Evolutionary conservation across 2,888 invertebrate genomes (phyloP), one percentile per base, ranked within the genome.

Genomic region (Platycheirus albimanus): DNA sequence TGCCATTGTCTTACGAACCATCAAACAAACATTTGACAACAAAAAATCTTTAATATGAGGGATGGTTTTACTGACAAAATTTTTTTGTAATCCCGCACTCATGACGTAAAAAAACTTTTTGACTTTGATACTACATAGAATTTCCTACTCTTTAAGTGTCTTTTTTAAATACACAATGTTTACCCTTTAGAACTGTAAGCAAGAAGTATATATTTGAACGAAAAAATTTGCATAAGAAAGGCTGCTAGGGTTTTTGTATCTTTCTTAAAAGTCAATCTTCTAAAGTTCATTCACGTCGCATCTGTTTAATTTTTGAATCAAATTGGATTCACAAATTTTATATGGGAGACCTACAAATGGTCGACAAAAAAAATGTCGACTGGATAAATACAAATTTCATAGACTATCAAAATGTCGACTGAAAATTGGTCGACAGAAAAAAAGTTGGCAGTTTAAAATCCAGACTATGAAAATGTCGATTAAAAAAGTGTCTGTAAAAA

Each of bases 141-240:
- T 54, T 52, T 24, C 61, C 47, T 63, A 49, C 61, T 56, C 28
- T 33, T 69, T 24, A 17, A 30, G n/a, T 64, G 58, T 52, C 75
- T 64, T 76, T 56, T 76, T 66, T 61, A 58, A 71, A 17, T 76
- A 66, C 77, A 76, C 76, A 81, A 54, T 67, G 13, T 54, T 71
- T 45, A 80, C 76, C 81, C 81, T 63, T 71, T 36, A 8, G 7
- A 8, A 8, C 1, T 33, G 28, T 8, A 17, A n/a, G 8, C 19
- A 28, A n/a, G 33, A 54, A 10, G 33, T 47, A 67, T 30, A 7
- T 38, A 54, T 63, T 13, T 8, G 1, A 3, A 10, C 20, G 28
- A 30, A n/a, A 11, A 51, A 74, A 74, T 75, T 75, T 63, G 64
- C 80, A 80, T 80, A 70, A 54, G 11, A n/a, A 17, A n/a, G 13